These are phyloP conservation scores for Heliconius erato DNA, from an alignment of 2,888 invertebrate species.

Conservation along the genomic window DNA sequence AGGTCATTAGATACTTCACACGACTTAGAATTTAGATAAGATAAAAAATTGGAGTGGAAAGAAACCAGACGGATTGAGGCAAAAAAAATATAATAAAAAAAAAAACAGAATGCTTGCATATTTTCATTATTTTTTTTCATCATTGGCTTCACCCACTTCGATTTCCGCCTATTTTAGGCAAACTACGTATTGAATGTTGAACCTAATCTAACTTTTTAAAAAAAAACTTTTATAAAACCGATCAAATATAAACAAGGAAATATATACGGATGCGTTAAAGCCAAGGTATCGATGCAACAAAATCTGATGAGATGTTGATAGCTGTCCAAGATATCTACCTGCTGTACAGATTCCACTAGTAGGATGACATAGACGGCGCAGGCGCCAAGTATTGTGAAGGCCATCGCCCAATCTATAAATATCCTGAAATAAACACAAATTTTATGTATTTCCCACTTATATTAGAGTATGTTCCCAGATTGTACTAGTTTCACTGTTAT, in stretches of 20 bases:
- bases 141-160: not conserved
- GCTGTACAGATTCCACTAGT: slow-evolving; percentile 88
- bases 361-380: slow-evolving; percentile 92
- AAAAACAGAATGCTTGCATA: no score
- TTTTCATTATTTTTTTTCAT: no score
- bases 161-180: not conserved
- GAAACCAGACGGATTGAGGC: not conserved
- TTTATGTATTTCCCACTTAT: not conserved
- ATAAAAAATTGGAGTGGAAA: not conserved
- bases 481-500: not conserved
- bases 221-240: not conserved
- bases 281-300: not conserved
- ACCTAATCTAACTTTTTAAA: not conserved
- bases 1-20: not conserved
- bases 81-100: not conserved
- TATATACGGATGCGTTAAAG: not conserved
- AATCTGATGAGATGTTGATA: slow-evolving; percentile 36
- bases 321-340: slow-evolving; percentile 87
- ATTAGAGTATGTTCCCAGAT: not conserved
- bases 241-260: not conserved
- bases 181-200: not conserved
- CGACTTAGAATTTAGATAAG: not conserved
- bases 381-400: slow-evolving; percentile 90
- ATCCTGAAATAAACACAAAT: slow-evolving; percentile 81
- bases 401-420: slow-evolving; percentile 89